Evolutionary conservation across 1,140 invertebrate genomes (phyloP), one percentile per base, ranked within the genome.

Genomic region (Danaus plexippus): DNA sequence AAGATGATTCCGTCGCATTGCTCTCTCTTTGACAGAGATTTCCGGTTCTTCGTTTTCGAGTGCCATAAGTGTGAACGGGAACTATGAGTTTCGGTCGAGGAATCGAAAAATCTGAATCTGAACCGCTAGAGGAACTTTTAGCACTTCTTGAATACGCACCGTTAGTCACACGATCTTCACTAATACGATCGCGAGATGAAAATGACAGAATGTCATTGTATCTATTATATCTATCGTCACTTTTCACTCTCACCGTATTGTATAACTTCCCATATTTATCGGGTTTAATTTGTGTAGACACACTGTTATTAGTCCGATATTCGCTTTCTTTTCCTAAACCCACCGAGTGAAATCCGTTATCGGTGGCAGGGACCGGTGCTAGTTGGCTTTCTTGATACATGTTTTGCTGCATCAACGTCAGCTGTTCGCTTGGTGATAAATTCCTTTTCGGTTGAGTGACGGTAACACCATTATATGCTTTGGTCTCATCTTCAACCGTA

Each of bases 61-160:
- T 90, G 32, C 93, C 94, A 78, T 95, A 95, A 2, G 94, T 94
- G 87, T 96, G 94, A 54, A 95, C 94, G 47, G 94, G 94, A 53
- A 95, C 94, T 68, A 96, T 94, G 57, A 96, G 89, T 73, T 94
- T 92, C 11, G 94, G 94, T 68, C 94, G 87, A 1, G 94, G 94
- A 77, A 96, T 95, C 45, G 90, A 89, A 82, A 95, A 95, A 62
- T 93, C 92, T 9, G 89, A 89, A 56, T 89, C 88, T 8, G 87
- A 88, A 52, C 87, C 85, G 62, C 80, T 83, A 40, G 85, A 87
- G 9, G 81, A 85, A 72, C 77, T 88, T 80, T 82, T 84, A 52
- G 77, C 77, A 79, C 80, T 85, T 75, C 72, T 71, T 48, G 75
- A 61, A 64, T 57, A 88, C 42, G 86, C 84, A 71, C 85, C 74